Percentiles rank a stretch among this genome's conserved stretches.
Conservation (phyloP, 2,113 vertebrate genomes). For the Actenoides hombroni region DNA sequence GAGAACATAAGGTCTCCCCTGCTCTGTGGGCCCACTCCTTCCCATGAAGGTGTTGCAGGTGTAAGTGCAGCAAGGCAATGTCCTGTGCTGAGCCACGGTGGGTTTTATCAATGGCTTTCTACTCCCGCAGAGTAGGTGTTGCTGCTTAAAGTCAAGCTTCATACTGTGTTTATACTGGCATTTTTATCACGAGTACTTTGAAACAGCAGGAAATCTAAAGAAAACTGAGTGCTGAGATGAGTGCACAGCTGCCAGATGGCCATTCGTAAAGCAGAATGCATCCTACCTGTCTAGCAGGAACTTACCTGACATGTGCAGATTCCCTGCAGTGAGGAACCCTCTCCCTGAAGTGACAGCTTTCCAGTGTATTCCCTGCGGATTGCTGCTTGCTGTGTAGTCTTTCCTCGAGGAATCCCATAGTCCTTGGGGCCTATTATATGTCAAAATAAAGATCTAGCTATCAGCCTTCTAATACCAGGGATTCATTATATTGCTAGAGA, state of each 20-base stretch:
- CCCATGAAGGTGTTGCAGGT: accelerated
- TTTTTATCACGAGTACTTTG: not conserved
- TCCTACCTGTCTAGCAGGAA: conserved; percentile 1
- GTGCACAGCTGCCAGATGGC: not conserved
- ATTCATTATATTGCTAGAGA: not conserved
- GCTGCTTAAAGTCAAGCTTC: not conserved
- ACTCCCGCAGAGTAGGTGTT: not conserved
- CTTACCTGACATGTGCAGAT: not conserved
- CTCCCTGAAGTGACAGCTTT: not conserved
- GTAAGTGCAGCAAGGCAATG: accelerated
- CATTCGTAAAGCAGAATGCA: not conserved
- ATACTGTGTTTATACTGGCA: not conserved
- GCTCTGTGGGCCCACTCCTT: accelerated
- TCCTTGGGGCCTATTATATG: not conserved
- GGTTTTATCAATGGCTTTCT: not conserved
- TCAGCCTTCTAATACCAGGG: not conserved
- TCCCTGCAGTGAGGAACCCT: not conserved
- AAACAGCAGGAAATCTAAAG: conserved; percentile 6
- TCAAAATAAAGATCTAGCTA: not conserved
- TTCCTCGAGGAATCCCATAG: conserved; percentile 1
- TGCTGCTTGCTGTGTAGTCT: not conserved
- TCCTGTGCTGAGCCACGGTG: accelerated
- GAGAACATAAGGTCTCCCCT: not conserved
- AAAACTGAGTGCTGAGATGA: not conserved
- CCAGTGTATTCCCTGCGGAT: not conserved